These are phyloP conservation scores for Drosophila simulans DNA, from an alignment of 1,140 invertebrate species.

Conservation along the genomic window DNA sequence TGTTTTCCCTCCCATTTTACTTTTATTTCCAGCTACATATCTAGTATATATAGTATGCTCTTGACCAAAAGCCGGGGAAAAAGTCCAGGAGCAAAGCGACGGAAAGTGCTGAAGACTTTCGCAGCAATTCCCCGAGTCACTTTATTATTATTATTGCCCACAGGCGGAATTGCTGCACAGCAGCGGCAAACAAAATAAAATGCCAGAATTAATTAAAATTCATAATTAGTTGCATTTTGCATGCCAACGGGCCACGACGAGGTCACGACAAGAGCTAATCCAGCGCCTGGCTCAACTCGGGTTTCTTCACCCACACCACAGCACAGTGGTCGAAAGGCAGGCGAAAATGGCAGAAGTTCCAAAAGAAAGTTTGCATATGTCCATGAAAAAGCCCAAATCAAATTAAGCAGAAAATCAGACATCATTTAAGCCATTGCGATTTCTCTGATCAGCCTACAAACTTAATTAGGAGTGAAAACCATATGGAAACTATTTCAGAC, in stretches of 20 bases:
- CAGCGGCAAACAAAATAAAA: slow-evolving; percentile 45
- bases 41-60: not conserved
- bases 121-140: slow-evolving; percentile 39
- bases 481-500: not conserved
- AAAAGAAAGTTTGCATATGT: too few relatives aligned
- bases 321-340: slow-evolving; percentile 5
- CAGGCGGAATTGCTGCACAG: slow-evolving; percentile 7
- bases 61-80: not conserved
- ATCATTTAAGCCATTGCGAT: too few relatives aligned
- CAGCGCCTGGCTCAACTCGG: slow-evolving; percentile 13
- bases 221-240: slow-evolving; percentile 70
- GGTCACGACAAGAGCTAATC: slow-evolving; percentile 59
- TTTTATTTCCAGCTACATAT: slow-evolving; percentile 18
- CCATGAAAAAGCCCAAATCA: too few relatives aligned
- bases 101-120: slow-evolving; percentile 14
- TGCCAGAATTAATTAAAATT: slow-evolving; percentile 73
- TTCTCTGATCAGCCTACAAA: too few relatives aligned
- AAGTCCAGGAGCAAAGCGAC: slow-evolving; percentile 6
- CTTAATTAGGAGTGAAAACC: not conserved
- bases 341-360: not conserved
- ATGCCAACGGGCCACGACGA: slow-evolving; percentile 46
- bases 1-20: slow-evolving; percentile 23
- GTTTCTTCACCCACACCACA: not conserved
- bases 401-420: too few relatives aligned
- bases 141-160: slow-evolving; percentile 52